Base-by-base conservation (phyloP, 2,888 invertebrate genomes). In the Netelia melanura region DNA sequence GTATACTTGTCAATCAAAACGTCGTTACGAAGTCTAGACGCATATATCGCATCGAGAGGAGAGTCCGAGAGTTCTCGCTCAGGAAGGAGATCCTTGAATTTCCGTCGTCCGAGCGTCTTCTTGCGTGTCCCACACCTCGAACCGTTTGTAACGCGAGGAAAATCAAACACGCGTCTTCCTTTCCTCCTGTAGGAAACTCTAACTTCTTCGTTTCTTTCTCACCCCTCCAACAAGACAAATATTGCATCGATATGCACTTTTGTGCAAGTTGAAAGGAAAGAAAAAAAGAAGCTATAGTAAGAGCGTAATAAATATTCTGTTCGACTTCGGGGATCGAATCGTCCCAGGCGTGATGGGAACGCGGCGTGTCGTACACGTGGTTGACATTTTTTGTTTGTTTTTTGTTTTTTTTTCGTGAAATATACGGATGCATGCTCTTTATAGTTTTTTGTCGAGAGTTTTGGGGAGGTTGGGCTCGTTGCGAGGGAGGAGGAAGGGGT, bases 1-100 rank as follows among this genome's bases (percentile, higher is more conserved):
- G 90, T 89, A 90, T 90, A 89, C 87, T 89, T 90, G 90, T 90
- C 90, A 89, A 89, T 89, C 88, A 89, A 90, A 90, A 88, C 87
- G 87, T 89, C 89, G 89, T 90, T 90, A 90, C 87, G 83, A 84
- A 84, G 90, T 90, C 90, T 89, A 89, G 90, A 90, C 89, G 72
- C 87, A 86, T 89, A 89, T 89, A 89, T 89, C 87, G 86, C 84
- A 79, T 82, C 83, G 78, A 74, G 75, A 71, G 71, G 74, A 68
- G 75, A 71, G 75, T 62, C 71, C 70, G 14, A 61, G 75, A 65
- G 43, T 14, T 85, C 43, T 83, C 71, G 58, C 70, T 65, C 71
- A 82, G 83, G 83, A 85, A 78, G 81, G 72, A 72, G 85, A 84
- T 87, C 84, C 86, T 86, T 87, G 84, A 87, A 88, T 88, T 86